Evolutionary conservation across 2,113 vertebrate species (phyloP).

Genomic region (Panurus biarmicus): DNA sequence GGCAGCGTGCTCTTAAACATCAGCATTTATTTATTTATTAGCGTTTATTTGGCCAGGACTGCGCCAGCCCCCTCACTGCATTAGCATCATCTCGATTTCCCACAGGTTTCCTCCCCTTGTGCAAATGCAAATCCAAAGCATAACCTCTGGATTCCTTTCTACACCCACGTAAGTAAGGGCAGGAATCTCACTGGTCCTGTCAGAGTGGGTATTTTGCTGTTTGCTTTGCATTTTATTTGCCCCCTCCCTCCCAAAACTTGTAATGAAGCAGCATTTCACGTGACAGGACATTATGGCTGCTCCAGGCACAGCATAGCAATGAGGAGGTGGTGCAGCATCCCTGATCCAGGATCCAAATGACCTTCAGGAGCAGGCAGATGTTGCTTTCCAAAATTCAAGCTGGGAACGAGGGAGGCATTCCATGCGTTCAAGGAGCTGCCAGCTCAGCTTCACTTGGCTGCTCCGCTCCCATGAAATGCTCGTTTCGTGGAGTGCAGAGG

Average conservation of each 20-base stretch:
- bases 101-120: not conserved
- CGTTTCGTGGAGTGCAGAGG: not conserved
- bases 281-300: not conserved
- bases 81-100: constrained; percentile 23
- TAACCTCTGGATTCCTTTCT: not conserved
- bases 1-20: not conserved
- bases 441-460: not conserved
- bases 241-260: not conserved
- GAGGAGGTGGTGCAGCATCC: not conserved
- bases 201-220: not conserved
- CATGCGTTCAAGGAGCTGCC: not conserved
- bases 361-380: constrained; percentile 18
- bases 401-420: not conserved
- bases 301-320: not conserved
- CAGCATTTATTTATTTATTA: constrained; percentile 36
- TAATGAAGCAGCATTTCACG: not conserved
- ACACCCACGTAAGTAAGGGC: not conserved
- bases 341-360: not conserved
- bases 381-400: not conserved
- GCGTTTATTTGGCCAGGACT: not conserved
- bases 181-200: not conserved
- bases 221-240: not conserved
- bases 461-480: not conserved
- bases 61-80: constrained; percentile 24
- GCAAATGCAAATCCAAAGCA: not conserved